phyloP scores from a whole-genome alignment of 2,888 invertebrate genomes.

The Agrochola litura region DNA sequence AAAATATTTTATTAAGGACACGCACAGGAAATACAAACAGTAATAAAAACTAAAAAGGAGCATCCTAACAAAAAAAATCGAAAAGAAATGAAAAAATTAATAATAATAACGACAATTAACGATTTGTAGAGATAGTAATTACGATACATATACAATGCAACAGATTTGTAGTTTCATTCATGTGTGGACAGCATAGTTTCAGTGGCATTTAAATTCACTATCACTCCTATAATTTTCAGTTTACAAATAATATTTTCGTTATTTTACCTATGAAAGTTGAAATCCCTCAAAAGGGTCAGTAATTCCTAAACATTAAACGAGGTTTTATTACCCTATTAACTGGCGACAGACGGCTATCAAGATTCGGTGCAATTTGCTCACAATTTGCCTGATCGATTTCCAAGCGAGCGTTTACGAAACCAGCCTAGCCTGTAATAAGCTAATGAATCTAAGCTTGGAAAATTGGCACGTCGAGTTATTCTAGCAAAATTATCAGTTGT shows the following conservation, averaged over 20 bases:
- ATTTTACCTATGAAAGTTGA: not conserved
- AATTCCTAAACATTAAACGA: conserved; percentile 9
- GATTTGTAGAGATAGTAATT: no score
- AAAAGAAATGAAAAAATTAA: no score
- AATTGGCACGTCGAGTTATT: conserved; percentile 63
- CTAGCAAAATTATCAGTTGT: conserved; percentile 66
- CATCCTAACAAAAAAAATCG: no score
- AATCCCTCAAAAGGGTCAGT: not conserved
- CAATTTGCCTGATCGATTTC: conserved; percentile 64
- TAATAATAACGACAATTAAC: no score
- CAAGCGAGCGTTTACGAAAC: conserved; percentile 72
- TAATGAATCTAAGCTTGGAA: conserved; percentile 70
- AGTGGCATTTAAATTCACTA: not conserved
- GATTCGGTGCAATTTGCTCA: conserved; percentile 69
- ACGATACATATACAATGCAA: no score
- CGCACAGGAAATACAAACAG: no score
- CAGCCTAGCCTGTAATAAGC: conserved; percentile 65
- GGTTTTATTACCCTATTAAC: conserved; percentile 45
- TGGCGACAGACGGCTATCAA: conserved; percentile 36
- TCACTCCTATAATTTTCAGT: not conserved
- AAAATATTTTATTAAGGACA: no score
- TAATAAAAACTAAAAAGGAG: no score
- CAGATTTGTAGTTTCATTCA: not conserved
- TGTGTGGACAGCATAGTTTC: not conserved
- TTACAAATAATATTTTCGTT: not conserved